Evolutionary conservation across 2,113 vertebrate species (phyloP).

Genomic region (Hydrochoerus hydrochaeris): DNA sequence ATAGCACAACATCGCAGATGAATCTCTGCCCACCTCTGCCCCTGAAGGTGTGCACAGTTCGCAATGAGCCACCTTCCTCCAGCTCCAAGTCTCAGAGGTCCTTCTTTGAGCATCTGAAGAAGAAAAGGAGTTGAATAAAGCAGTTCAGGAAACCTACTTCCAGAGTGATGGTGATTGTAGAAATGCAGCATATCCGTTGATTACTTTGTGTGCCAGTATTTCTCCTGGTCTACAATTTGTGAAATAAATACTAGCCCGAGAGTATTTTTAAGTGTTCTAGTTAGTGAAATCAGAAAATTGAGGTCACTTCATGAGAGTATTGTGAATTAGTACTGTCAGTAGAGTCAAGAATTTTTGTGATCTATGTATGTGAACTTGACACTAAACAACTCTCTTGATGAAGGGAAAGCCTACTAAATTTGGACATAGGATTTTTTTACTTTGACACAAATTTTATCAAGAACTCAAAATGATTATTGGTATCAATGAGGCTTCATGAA

Average conservation of each 20-base stretch:
- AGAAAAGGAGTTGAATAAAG: background rate
- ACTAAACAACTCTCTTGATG: no score
- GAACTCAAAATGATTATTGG: no score
- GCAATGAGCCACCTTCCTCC: background rate
- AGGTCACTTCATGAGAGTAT: background rate
- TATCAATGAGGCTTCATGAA: no score
- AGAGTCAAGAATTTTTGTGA: no score
- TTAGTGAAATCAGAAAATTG: background rate
- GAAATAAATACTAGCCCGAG: background rate
- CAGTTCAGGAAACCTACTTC: background rate
- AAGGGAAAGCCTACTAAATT: no score
- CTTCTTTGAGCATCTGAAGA: background rate
- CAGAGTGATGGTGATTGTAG: background rate
- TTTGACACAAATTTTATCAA: no score
- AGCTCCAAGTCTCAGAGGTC: background rate
- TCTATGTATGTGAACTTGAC: no score
- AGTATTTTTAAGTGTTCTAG: background rate
- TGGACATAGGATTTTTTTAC: no score
- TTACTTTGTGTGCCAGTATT: background rate
- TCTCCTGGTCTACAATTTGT: background rate
- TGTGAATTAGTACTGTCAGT: background rate
- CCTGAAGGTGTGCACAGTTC: background rate
- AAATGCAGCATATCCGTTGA: background rate
- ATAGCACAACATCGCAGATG: background rate
- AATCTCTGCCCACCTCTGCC: background rate